Evolutionary conservation across 2,888 invertebrate genomes (phyloP), one percentile per base, ranked within the genome.

Genomic region (Phragmatobia fuliginosa): DNA sequence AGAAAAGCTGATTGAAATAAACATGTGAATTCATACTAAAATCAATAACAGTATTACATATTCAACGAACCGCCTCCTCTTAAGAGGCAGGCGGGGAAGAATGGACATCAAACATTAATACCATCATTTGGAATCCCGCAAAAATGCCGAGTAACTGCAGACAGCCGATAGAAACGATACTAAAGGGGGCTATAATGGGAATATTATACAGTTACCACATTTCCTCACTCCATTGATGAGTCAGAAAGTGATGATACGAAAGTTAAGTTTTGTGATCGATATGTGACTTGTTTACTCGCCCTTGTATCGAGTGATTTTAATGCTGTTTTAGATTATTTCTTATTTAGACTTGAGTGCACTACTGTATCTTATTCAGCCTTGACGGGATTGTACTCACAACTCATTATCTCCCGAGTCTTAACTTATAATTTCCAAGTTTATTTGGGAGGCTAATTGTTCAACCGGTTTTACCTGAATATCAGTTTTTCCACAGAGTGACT

Each of bases 171-270:
- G 91, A 91, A 87, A 84, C 87, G 86, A 87, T 88, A 87, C 88
- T 89, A 89, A 90, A 90, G 88, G 84, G 87, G 86, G 77, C 75
- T 87, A 85, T 94, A 94, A 94, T 94, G 93, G 66, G 90, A 92
- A 94, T 93, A 94, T 94, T 94, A 94, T 94, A 91, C 94, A 90
- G 92, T 88, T 85, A 84, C 83, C 81, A 83, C 84, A 86, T 84
- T 86, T 84, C 79, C 85, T 85, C 78, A 77, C 80, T 83, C 77
- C 77, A 73, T 77, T 78, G 75, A 69, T 77, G 70, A 75, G 74
- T 76, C 75, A 56, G 60, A 59, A 72, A 74, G 56, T 33, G 68
- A 63, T 65, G 21, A 18, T 25, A 33, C 80, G 74, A 75, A 81
- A 85, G 82, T 76, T 78, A 79, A 70, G 62, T 67, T 68, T 67